Percentiles rank a stretch among this genome's conserved stretches.
Evolutionary conservation across 2,797 vertebrate species (phyloP).

Genomic region (Eospalax fontanierii): DNA sequence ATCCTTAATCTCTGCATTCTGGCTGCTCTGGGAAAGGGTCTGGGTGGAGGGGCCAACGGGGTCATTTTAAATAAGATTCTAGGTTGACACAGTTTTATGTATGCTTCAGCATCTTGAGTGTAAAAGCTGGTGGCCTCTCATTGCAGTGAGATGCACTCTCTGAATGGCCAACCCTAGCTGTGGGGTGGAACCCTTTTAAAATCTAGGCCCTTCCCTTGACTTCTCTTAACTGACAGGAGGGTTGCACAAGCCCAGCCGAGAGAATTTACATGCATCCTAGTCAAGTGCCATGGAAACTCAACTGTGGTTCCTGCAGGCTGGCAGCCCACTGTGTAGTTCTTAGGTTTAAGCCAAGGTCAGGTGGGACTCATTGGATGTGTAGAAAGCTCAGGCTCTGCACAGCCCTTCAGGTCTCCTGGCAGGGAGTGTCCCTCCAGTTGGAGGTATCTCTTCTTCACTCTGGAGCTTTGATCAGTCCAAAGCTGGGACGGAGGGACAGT

Average conservation of each 20-base stretch:
- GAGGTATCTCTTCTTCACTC: not conserved
- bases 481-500: too few species aligned
- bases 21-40: constrained; percentile 1
- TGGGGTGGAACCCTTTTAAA: not conserved
- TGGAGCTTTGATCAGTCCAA: not conserved
- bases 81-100: not conserved
- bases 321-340: not conserved
- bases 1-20: not conserved
- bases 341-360: not conserved
- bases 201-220: not conserved
- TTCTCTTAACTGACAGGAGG: not conserved
- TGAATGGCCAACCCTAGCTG: not conserved
- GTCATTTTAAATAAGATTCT: not conserved
- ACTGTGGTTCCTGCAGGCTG: not conserved
- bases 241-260: not conserved
- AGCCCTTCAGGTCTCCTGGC: not conserved
- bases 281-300: not conserved
- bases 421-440: rapidly evolving
- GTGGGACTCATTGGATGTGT: not conserved
- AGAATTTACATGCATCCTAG: not conserved
- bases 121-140: constrained; percentile 8
- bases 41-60: not conserved
- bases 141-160: not conserved
- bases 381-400: not conserved
- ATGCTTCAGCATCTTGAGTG: not conserved